A percentile compares a stretch with the other conserved stretches of the same genome.
phyloP scores from a whole-genome alignment of 2,113 vertebrate species.

The Marmota flaviventris region DNA sequence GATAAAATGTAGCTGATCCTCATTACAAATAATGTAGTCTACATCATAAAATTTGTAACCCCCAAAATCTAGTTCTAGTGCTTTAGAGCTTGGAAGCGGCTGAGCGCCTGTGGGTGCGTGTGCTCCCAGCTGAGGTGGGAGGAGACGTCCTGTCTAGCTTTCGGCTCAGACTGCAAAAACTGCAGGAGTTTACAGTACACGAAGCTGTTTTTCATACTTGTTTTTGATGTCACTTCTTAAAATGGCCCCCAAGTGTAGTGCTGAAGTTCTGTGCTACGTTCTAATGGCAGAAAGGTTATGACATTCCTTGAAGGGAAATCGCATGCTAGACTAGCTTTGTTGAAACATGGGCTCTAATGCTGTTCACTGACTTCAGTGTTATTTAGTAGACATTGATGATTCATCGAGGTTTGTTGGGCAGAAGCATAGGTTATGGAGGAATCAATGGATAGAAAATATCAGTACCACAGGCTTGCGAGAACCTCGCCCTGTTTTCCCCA shows the following conservation, averaged over 20 bases:
- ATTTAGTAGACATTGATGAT: not conserved
- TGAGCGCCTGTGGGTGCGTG: rapidly evolving
- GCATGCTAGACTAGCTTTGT: rapidly evolving
- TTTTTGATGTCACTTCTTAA: not conserved
- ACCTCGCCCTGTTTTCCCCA: not conserved
- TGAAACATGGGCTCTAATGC: not conserved
- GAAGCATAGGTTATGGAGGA: not conserved
- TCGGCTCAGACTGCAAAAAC: not conserved
- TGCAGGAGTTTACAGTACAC: not conserved
- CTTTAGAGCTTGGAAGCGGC: not conserved
- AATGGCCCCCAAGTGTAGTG: not conserved
- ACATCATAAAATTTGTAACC: not conserved
- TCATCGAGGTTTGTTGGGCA: not conserved
- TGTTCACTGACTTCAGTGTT: not conserved
- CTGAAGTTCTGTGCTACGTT: not conserved
- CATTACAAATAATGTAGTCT: no score
- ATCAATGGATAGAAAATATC: not conserved
- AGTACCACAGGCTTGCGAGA: not conserved
- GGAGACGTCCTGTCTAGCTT: not conserved
- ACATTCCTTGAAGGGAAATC: not conserved
- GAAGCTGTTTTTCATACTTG: not conserved
- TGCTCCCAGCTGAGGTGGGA: not conserved
- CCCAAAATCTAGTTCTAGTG: not conserved
- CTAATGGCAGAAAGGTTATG: not conserved
- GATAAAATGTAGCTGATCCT: not conserved